Evolutionary conservation across 1,140 invertebrate species (phyloP).

Genomic region (Psix sp.): DNA sequence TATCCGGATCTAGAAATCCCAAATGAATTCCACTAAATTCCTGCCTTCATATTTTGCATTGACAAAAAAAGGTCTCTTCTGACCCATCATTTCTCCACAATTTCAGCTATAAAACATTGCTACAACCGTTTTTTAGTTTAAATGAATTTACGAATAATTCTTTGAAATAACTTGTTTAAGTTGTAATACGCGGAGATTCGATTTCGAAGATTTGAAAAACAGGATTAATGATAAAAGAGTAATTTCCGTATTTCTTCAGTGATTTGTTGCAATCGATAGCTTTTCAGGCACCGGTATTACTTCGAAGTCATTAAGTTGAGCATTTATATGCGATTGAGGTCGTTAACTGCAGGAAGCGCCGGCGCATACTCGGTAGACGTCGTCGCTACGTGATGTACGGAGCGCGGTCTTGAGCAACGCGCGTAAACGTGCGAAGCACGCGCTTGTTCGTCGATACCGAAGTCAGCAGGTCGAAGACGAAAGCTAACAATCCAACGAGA

Average conservation of each 20-base stretch:
- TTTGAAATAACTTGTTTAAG: no score
- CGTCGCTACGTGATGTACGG: constrained; percentile 47
- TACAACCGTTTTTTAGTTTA: no score
- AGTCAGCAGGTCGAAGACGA: constrained; percentile 9
- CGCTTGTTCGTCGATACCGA: constrained; percentile 5
- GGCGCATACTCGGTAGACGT: constrained; percentile 52
- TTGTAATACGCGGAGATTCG: no score
- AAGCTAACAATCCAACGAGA: constrained; percentile 18
- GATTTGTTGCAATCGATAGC: constrained; percentile 58
- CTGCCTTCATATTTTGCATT: no score
- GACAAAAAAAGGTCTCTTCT: no score
- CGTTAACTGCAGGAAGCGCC: constrained; percentile 74
- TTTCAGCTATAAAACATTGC: no score
- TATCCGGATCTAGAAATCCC: no score
- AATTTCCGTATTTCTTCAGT: constrained; percentile 48
- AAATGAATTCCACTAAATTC: no score
- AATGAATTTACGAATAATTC: no score
- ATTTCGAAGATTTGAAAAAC: no score
- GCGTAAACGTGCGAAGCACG: constrained; percentile 36
- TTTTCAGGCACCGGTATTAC: constrained; percentile 63
- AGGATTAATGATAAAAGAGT: constrained; percentile 40
- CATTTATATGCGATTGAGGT: constrained; percentile 72
- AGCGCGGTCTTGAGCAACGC: constrained; percentile 1
- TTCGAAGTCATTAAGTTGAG: constrained; percentile 69
- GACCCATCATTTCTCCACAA: no score